Base-by-base conservation (phyloP, 2,113 vertebrate genomes). In the Malurus elegans region DNA sequence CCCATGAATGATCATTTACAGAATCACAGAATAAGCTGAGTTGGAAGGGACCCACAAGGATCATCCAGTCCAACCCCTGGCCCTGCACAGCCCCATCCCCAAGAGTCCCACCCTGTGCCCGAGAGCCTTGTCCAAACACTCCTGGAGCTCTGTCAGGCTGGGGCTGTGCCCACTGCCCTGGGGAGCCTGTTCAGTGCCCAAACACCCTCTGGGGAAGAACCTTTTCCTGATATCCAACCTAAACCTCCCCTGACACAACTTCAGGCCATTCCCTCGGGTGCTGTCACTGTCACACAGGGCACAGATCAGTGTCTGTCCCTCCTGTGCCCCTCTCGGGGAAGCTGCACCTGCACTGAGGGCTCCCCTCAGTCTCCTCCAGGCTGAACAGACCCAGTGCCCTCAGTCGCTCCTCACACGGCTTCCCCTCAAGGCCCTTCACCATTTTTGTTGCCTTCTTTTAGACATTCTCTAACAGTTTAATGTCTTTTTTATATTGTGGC, bases 41-140 rank as follows among this genome's bases (percentile, higher is more conserved):
- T 14, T 76, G 0, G 6, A 36, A 51, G 20, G 10, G 31, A 50
- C 31, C 0, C 61, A 1, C 3, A 50, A 66, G 20, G 44, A 57
- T 11, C 5, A 25, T 6, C 13, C 2, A 58, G 3, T 9, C 10
- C 83, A 76, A 3, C 53, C 14, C 36, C 62, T 50, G 25, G 16
- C 31, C 40, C 81, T 65, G 70, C 70, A 1, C 71, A 85, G 51
- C 71, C 6, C 44, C 71, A 66, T 57, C 19, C 82, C 58, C 42
- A 3, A 14, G 60, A n/a, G 69, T 48, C 70, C 12, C 54, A n/a
- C 12, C 58, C 2, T 56, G 81, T 65, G 58, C 58, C 28, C 0
- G 0, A 73, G 48, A 56, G 69, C 69, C 28, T 14, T 38, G 40
- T 28, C 2, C 69, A 38, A 38, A n/a, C 28, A 4, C 48, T 23